A percentile compares a stretch with the other conserved stretches of the same genome.
Conservation (phyloP, 2,888 invertebrate genomes). For the Drosophila subsilvestris region DNA sequence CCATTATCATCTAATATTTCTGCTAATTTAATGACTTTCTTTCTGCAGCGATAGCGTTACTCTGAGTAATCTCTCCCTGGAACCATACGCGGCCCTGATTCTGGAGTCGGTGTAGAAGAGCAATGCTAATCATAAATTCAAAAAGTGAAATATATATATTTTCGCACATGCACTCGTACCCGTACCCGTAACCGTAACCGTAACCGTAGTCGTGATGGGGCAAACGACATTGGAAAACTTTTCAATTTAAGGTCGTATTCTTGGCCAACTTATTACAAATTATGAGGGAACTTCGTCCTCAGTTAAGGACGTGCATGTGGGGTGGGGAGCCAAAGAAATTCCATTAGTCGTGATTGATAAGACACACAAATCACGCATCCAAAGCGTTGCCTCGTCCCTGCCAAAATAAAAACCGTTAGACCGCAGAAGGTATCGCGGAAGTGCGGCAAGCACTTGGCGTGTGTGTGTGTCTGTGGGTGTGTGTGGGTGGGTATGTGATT, state of each 20-base stretch:
- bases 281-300: slow-evolving; percentile 70
- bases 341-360: slow-evolving; percentile 80
- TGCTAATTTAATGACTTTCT: neutral
- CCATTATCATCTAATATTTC: neutral
- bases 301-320: slow-evolving; percentile 48
- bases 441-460: slow-evolving; percentile 11
- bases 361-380: slow-evolving; percentile 80
- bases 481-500: slow-evolving; percentile 3
- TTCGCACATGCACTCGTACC: neutral
- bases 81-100: slow-evolving; percentile 80
- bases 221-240: slow-evolving; percentile 58
- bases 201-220: slow-evolving; percentile 37
- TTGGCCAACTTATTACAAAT: slow-evolving; percentile 64
- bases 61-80: slow-evolving; percentile 60
- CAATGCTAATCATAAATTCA: slow-evolving; percentile 51
- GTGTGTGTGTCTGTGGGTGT: slow-evolving; percentile 9
- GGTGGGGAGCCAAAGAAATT: slow-evolving; percentile 54
- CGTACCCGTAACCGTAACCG: neutral
- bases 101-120: slow-evolving; percentile 72
- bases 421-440: slow-evolving; percentile 37
- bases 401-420: slow-evolving; percentile 14
- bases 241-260: slow-evolving; percentile 68
- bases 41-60: slow-evolving; percentile 64
- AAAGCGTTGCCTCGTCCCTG: slow-evolving; percentile 52
- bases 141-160: slow-evolving; percentile 10